Conservation (phyloP, 2,797 vertebrate species). For the Sebastes trivittatus region DNA sequence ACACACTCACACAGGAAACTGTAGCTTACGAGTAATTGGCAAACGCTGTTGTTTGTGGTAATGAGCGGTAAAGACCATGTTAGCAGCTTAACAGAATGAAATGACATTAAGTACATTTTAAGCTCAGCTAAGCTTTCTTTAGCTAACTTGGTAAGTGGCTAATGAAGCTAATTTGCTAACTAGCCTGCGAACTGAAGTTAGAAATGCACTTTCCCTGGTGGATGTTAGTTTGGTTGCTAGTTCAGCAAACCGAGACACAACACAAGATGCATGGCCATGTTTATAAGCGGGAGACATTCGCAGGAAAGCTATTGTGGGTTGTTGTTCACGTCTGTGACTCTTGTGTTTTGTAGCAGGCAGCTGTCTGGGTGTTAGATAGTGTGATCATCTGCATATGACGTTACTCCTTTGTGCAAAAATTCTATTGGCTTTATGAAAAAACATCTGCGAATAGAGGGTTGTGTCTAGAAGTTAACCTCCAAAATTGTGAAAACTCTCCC, state of each 20-base stretch:
- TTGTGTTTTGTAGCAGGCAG: neutral
- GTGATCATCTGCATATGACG: neutral
- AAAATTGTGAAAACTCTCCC: no score
- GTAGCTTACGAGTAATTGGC: neutral
- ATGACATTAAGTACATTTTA: neutral
- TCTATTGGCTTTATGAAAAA: neutral
- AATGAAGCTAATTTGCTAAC: neutral
- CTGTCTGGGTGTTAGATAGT: neutral
- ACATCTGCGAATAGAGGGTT: neutral
- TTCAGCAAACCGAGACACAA: neutral
- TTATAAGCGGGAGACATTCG: fast-evolving
- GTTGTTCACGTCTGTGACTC: neutral
- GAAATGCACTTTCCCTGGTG: neutral
- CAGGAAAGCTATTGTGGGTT: neutral
- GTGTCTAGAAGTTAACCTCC: no score
- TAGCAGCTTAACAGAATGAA: neutral
- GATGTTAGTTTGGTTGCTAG: neutral
- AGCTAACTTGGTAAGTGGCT: neutral
- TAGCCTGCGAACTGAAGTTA: neutral
- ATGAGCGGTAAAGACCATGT: neutral
- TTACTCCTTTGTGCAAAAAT: neutral
- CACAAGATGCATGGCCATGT: neutral
- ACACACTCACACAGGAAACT: neutral
- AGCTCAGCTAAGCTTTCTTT: neutral
- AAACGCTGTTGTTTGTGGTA: neutral